A percentile compares a stretch with the other conserved stretches of the same genome.
phyloP scores from a whole-genome alignment of 2,888 invertebrate species.

The Acronicta leporina region DNA sequence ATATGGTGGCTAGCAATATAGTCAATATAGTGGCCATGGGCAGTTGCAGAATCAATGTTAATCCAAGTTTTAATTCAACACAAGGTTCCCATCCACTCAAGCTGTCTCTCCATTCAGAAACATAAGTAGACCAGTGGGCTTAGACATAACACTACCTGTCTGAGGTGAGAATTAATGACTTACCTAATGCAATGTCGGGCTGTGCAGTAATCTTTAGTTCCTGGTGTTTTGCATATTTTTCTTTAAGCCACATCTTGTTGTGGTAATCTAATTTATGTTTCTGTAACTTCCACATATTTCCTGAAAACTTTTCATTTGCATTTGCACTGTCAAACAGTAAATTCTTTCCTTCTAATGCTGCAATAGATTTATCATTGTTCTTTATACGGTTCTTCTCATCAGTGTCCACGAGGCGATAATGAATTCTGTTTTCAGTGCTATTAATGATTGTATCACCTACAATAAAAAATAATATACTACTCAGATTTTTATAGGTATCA shows the following conservation, averaged over 20 bases:
- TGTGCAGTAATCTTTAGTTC: conserved; percentile 65
- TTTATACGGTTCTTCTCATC: conserved; percentile 79
- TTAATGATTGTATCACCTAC: conserved; percentile 70
- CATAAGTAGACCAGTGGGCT: no score
- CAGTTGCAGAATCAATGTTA: no score
- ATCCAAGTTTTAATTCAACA: no score
- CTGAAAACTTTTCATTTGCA: conserved; percentile 66
- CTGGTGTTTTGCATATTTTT: conserved; percentile 75
- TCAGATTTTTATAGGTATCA: not conserved
- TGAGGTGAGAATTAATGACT: conserved; percentile 5
- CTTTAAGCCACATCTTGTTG: conserved; percentile 73
- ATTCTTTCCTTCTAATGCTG: conserved; percentile 79
- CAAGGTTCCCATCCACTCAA: no score
- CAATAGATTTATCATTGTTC: conserved; percentile 84
- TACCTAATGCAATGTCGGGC: conserved; percentile 62
- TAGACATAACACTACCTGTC: not conserved
- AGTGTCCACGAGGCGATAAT: conserved; percentile 71
- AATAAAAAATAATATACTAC: conserved; percentile 62
- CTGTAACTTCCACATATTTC: conserved; percentile 76
- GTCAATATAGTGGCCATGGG: no score
- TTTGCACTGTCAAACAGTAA: conserved; percentile 73
- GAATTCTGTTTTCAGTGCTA: conserved; percentile 68
- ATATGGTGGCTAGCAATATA: no score
- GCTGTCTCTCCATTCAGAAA: no score
- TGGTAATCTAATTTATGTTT: conserved; percentile 68